phyloP scores from a whole-genome alignment of 2,888 invertebrate species.

The Sinhomidia bicolor region DNA sequence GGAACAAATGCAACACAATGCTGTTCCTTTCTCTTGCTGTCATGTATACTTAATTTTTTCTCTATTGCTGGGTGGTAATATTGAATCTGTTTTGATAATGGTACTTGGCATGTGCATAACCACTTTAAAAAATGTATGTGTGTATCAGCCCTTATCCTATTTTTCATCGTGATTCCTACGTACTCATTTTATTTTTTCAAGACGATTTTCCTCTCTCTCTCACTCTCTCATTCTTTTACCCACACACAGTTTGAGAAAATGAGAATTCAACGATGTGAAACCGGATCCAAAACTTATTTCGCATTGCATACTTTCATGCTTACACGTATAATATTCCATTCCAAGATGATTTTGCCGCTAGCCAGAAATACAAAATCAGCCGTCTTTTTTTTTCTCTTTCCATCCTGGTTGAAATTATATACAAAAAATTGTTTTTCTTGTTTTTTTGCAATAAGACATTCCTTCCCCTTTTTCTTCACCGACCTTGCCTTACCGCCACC shows the following conservation, averaged over 20 bases:
- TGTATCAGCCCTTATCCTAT: background rate
- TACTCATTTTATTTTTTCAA: background rate
- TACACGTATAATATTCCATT: background rate
- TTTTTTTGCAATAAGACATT: background rate
- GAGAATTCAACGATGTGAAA: background rate
- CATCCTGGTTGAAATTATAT: background rate
- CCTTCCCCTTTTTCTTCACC: background rate
- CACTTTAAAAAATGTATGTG: background rate
- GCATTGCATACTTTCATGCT: background rate
- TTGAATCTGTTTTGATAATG: background rate
- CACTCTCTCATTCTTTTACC: background rate
- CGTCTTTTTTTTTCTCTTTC: background rate
- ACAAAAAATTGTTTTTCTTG: background rate
- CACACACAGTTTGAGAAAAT: background rate
- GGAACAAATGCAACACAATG: background rate
- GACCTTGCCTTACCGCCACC: background rate
- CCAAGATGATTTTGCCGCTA: conserved; percentile 2
- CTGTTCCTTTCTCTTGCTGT: background rate
- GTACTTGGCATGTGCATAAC: background rate
- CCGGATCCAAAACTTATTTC: conserved; percentile 3
- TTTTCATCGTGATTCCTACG: background rate
- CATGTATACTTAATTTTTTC: background rate
- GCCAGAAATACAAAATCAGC: background rate
- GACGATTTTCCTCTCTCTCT: background rate
- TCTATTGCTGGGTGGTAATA: background rate